Conservation (phyloP, 2,797 vertebrate species). For the Darevskia nairensis region DNA sequence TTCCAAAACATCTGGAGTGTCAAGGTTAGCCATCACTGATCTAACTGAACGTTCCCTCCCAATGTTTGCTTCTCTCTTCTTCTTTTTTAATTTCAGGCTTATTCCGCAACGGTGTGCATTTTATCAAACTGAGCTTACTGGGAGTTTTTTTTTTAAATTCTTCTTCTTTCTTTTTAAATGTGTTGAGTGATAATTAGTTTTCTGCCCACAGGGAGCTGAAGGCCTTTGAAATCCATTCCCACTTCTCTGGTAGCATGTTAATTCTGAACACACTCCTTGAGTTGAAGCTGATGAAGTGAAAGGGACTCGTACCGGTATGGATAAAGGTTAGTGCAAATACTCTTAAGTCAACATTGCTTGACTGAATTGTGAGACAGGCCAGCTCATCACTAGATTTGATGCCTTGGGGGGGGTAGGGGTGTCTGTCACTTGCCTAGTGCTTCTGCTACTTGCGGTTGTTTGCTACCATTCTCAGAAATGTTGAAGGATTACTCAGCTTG, state of each 20-base stretch:
- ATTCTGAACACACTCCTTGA: neutral
- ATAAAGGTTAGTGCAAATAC: neutral
- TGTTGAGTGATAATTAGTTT: neutral
- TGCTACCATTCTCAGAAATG: too few species aligned
- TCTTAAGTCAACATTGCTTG: neutral
- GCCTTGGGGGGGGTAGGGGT: neutral
- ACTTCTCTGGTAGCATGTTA: neutral
- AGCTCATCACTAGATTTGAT: neutral
- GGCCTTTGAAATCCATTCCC: too few species aligned
- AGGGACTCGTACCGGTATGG: neutral
- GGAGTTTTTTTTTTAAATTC: neutral
- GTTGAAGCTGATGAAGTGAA: too few species aligned
- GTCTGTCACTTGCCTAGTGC: neutral
- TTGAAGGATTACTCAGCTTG: neutral
- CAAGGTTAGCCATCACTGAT: too few species aligned
- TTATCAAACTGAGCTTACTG: neutral
- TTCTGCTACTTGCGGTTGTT: neutral
- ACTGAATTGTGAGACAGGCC: neutral
- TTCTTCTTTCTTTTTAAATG: neutral
- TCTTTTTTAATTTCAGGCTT: neutral
- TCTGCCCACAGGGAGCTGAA: neutral
- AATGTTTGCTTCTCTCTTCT: neutral
- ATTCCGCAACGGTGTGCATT: too few species aligned
- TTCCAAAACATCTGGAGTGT: too few species aligned
- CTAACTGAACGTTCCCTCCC: neutral